Base-by-base conservation (phyloP, 2,113 vertebrate genomes). In the Coryphaenoides rupestris region DNA sequence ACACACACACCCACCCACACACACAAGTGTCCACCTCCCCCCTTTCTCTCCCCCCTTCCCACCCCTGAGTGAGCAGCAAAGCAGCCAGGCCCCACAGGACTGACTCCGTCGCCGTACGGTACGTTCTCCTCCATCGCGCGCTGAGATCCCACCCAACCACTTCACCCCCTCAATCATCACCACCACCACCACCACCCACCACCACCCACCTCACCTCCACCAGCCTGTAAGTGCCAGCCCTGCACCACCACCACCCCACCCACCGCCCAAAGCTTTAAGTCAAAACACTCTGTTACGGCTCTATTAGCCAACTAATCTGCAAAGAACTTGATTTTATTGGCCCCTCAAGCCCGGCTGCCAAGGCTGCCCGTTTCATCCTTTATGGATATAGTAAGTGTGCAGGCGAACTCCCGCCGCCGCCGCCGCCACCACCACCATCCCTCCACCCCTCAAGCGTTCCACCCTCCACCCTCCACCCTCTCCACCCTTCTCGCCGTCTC, bases 291-390 rank as follows among this genome's bases (percentile, higher is more conserved):
- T 68, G 78, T 85, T 84, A 84, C 81, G 75, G 81, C 84, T 88
- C 89, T 84, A 88, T 89, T 88, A 88, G 87, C 81, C 78, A 79
- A 85, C 86, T 88, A 84, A 90, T 89, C 81, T 85, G 74, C 82
- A 80, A n/a, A 85, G 78, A 87, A 88, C 84, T 88, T 85, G 81
- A 82, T 84, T 88, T 87, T 86, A 86, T 89, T 87, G 85, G 82
- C 80, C 84, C 84, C 84, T 83, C 77, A 86, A 81, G 86, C 84
- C 84, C 74, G 40, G 75, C 83, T 82, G 83, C 85, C 82, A 88
- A 87, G 85, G 77, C n/a, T n/a, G n/a, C 83, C 79, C 76, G 79
- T 80, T 85, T 83, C 83, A 81, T 87, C 80, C 80, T 81, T 85
- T 82, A 88, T 83, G 81, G 87, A 89, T 82, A 76, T 75, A 79